Evolutionary conservation across 2,888 invertebrate species (phyloP).

Genomic region (Athripsodes cinereus): DNA sequence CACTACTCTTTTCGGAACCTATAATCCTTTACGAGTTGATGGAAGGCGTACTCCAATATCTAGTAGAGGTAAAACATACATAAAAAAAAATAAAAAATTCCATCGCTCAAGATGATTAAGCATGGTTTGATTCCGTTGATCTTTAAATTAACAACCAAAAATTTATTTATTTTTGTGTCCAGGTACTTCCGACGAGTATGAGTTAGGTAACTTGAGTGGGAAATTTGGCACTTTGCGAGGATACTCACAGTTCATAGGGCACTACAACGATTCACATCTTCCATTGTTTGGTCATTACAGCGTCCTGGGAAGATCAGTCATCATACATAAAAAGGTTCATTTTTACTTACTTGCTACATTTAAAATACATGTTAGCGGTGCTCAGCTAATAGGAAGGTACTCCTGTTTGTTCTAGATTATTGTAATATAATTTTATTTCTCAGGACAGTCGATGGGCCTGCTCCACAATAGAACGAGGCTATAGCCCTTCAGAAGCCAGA

Average conservation of each 20-base stretch:
- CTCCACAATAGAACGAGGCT: constrained; percentile 78
- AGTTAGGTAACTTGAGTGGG: constrained; percentile 78
- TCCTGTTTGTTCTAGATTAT: no score
- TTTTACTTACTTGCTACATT: not conserved
- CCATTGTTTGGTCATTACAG: constrained; percentile 76
- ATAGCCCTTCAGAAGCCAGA: constrained; percentile 79
- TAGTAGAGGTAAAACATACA: constrained; percentile 37
- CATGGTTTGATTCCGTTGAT: not conserved
- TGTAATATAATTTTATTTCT: no score
- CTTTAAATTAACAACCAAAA: not conserved
- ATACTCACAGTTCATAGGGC: constrained; percentile 49
- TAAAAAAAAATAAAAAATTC: not conserved
- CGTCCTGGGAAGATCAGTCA: constrained; percentile 79
- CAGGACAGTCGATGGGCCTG: constrained; percentile 71
- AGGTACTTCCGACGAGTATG: constrained; percentile 82
- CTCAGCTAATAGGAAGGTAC: no score
- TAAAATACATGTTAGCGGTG: not conserved
- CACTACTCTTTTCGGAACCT: constrained; percentile 76
- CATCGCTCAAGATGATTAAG: no score
- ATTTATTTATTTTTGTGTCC: not conserved
- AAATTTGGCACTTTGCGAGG: constrained; percentile 77
- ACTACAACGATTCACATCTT: constrained; percentile 74
- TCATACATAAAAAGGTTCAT: constrained; percentile 66
- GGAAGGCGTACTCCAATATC: constrained; percentile 55
- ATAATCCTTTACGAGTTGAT: constrained; percentile 75